Evolutionary conservation across 2,888 invertebrate species (phyloP).

Genomic region (Ectemnius cavifrons): DNA sequence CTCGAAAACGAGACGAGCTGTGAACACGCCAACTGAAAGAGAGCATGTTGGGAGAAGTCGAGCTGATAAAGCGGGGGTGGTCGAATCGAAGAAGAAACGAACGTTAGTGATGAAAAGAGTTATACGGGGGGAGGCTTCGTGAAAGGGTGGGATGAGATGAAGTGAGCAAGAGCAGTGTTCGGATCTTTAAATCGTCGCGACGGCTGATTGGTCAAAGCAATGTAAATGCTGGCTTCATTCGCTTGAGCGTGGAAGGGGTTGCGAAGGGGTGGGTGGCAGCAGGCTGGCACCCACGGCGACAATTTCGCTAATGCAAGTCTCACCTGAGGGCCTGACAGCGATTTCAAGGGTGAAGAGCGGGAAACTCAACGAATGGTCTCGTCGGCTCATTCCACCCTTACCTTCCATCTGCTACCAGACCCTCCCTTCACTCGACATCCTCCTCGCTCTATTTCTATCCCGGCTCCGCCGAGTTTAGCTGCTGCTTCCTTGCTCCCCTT

Average conservation of each 20-base stretch:
- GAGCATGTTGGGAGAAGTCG: background rate
- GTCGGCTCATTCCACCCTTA: constrained; percentile 20
- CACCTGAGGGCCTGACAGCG: constrained; percentile 56
- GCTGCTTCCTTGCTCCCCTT: constrained; percentile 2
- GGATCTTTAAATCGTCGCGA: constrained; percentile 62
- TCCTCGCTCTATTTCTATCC: constrained; percentile 1
- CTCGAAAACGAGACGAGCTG: background rate
- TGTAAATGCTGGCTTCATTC: constrained; percentile 56
- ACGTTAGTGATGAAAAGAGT: background rate
- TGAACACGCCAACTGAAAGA: constrained; percentile 11
- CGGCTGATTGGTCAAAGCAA: constrained; percentile 63
- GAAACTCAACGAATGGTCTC: constrained; percentile 26
- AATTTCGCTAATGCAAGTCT: constrained; percentile 64
- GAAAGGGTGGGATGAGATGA: constrained; percentile 36
- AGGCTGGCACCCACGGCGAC: constrained; percentile 50
- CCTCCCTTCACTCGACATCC: background rate
- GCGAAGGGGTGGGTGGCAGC: background rate
- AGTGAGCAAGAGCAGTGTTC: constrained; percentile 37
- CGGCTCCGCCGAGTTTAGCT: background rate
- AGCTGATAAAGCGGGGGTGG: background rate
- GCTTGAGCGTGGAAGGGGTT: background rate
- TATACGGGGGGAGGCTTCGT: background rate
- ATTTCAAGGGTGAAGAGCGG: constrained; percentile 47
- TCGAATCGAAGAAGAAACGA: background rate
- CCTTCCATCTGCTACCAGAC: constrained; percentile 10